A percentile compares a stretch with the other conserved stretches of the same genome.
phyloP scores from a whole-genome alignment of 2,888 invertebrate genomes.

The Caenorhabditis sulstoni region DNA sequence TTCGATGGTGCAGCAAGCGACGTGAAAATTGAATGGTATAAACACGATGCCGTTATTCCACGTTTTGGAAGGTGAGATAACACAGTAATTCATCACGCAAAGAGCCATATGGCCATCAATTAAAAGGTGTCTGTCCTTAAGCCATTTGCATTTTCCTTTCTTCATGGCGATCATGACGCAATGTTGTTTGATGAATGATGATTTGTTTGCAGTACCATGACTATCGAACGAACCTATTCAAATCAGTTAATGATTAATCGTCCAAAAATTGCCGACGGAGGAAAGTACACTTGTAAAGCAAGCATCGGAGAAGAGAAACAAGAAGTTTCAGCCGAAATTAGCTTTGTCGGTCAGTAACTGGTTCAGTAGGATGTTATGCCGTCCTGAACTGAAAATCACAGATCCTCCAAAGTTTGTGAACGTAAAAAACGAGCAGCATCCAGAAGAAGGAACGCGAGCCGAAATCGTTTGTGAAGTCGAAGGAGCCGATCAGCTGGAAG shows the following conservation, averaged over 20 bases:
- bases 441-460: slow-evolving; percentile 71
- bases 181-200: slow-evolving; percentile 42
- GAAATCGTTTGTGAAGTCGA: slow-evolving; percentile 70
- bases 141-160: slow-evolving; percentile 15
- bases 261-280: slow-evolving; percentile 63
- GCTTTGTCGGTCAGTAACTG: slow-evolving; percentile 66
- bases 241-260: slow-evolving; percentile 70
- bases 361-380: no score
- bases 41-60: slow-evolving; percentile 57
- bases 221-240: slow-evolving; percentile 65
- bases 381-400: no score
- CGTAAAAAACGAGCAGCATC: slow-evolving; percentile 67
- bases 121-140: background rate
- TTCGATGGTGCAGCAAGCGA: slow-evolving; percentile 69
- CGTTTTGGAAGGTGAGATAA: slow-evolving; percentile 65
- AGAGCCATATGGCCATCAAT: slow-evolving; percentile 45
- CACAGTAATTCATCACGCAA: slow-evolving; percentile 11
- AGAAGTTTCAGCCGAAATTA: slow-evolving; percentile 62
- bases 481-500: slow-evolving; percentile 64
- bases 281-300: slow-evolving; percentile 66
- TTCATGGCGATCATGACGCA: slow-evolving; percentile 18
- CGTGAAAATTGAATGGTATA: slow-evolving; percentile 68
- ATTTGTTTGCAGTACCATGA: slow-evolving; percentile 67
- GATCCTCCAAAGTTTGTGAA: slow-evolving; percentile 72
- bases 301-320: slow-evolving; percentile 61